These are phyloP conservation scores for Shargacucullia verbasci DNA, from an alignment of 2,888 invertebrate species.

Conservation along the genomic window DNA sequence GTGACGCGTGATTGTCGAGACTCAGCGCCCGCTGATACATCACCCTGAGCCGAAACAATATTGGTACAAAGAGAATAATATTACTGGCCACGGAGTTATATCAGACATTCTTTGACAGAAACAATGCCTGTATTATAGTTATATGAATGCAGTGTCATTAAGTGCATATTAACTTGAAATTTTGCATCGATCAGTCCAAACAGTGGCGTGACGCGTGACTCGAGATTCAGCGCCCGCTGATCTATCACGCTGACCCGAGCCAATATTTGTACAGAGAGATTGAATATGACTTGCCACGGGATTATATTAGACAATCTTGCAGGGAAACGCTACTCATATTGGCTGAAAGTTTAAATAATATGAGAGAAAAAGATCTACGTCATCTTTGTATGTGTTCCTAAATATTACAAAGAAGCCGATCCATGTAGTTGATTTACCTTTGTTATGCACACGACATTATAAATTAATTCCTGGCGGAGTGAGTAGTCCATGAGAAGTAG, in stretches of 20 bases:
- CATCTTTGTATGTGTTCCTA: no score
- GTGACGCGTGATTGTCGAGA: conserved; percentile 10
- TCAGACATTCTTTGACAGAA: neutral
- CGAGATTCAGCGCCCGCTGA: no score
- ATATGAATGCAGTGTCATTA: no score
- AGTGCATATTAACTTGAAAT: no score
- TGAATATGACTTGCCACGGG: conserved; percentile 10
- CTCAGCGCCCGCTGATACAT: conserved; percentile 12
- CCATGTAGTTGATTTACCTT: no score
- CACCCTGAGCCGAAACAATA: conserved; percentile 28
- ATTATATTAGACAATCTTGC: conserved; percentile 1
- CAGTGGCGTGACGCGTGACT: no score
- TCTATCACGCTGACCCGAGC: conserved; percentile 29
- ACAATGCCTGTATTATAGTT: no score
- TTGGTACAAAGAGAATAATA: conserved; percentile 17
- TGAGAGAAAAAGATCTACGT: neutral
- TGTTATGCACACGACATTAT: no score
- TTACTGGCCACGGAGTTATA: conserved; percentile 9
- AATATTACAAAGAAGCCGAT: no score
- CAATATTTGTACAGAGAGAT: conserved; percentile 18
- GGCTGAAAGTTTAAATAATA: neutral
- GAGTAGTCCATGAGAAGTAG: no score
- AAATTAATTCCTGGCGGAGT: no score
- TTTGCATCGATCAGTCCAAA: no score
- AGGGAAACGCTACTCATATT: neutral